A percentile compares a stretch with the other conserved stretches of the same genome.
Evolutionary conservation across 2,113 vertebrate species (phyloP).

Genomic region (Actenoides lindsayi): DNA sequence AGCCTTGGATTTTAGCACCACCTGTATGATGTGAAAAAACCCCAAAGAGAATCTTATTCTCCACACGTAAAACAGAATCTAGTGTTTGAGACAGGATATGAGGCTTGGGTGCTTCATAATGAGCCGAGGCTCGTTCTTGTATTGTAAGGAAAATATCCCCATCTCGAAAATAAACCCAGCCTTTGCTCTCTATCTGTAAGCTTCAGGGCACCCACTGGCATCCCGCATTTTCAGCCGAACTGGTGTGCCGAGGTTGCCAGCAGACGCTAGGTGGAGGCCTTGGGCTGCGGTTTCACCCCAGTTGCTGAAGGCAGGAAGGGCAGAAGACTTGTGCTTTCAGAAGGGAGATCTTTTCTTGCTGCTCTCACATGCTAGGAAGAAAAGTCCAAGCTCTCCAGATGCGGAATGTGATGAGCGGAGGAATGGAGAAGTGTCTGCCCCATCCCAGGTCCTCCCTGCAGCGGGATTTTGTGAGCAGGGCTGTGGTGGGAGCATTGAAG

Average conservation of each 20-base stretch:
- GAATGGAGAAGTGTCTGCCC: neutral
- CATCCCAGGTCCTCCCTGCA: neutral
- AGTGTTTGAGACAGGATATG: neutral
- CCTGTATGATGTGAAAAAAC: neutral
- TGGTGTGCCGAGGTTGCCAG: neutral
- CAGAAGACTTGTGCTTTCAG: neutral
- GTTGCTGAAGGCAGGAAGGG: neutral
- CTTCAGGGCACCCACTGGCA: neutral
- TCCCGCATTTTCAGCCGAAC: neutral
- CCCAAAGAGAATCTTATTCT: neutral
- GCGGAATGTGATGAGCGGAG: neutral
- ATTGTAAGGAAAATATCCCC: neutral
- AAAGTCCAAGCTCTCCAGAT: neutral
- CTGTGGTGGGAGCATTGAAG: neutral
- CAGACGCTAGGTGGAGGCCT: conserved; percentile 71
- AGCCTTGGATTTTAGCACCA: neutral
- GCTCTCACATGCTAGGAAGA: neutral
- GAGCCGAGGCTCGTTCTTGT: neutral
- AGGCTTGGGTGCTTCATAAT: neutral
- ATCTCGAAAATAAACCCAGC: neutral
- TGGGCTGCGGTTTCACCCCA: conserved; percentile 41
- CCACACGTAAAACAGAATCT: neutral
- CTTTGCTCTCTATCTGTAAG: neutral
- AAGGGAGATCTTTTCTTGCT: neutral
- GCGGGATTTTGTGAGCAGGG: neutral